Percentiles rank a stretch among this genome's conserved stretches.
Evolutionary conservation across 2,113 vertebrate genomes (phyloP).

Genomic region (Sapajus apella): DNA sequence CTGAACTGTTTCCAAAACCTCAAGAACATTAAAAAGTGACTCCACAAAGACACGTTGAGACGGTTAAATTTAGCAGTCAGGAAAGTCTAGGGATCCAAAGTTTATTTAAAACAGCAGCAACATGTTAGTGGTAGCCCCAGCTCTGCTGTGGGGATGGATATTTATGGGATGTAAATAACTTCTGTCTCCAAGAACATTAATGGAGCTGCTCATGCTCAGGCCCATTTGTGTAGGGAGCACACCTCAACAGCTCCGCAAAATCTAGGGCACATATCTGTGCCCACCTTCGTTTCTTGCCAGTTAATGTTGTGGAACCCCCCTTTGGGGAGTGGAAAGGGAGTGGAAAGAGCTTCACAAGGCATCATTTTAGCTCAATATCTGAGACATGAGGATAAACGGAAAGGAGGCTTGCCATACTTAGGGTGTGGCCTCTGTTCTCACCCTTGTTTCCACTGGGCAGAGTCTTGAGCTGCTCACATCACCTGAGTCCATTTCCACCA

Average conservation of each 20-base stretch:
- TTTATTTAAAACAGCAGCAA: background rate
- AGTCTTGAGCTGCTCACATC: background rate
- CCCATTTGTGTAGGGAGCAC: background rate
- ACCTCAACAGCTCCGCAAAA: background rate
- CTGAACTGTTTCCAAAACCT: background rate
- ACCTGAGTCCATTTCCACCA: background rate
- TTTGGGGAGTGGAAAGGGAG: no score
- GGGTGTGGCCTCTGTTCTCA: background rate
- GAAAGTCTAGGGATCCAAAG: background rate
- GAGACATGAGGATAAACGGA: background rate
- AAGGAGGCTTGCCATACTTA: background rate
- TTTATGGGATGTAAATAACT: background rate
- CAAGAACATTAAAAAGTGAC: background rate
- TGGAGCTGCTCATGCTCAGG: fast-evolving
- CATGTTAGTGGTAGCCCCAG: background rate
- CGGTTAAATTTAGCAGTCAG: background rate
- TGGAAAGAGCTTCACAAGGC: no score
- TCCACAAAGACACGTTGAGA: background rate
- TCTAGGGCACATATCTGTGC: fast-evolving
- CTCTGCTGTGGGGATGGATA: background rate
- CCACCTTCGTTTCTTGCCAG: background rate
- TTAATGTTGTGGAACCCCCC: background rate
- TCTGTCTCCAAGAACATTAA: background rate
- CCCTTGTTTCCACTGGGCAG: fast-evolving
- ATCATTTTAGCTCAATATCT: no score